A percentile compares a stretch with the other conserved stretches of the same genome.
phyloP scores from a whole-genome alignment of 2,888 invertebrate species.

The Cataglyphis cursor region DNA sequence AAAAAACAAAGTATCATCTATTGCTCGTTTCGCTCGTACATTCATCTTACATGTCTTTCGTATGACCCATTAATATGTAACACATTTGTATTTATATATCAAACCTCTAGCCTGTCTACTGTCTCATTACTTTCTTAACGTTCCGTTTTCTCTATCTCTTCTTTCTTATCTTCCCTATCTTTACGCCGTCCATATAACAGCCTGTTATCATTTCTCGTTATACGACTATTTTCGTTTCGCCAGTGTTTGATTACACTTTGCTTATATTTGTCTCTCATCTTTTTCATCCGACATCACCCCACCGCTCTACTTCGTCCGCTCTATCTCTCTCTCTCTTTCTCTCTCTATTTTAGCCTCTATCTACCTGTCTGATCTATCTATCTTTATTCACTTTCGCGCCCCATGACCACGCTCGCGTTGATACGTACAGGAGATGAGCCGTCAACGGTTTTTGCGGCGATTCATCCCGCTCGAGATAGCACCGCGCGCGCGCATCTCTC shows the following conservation, averaged over 20 bases:
- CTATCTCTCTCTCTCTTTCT: constrained; percentile 26
- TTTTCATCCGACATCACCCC: constrained; percentile 28
- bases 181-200: constrained; percentile 47
- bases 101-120: constrained; percentile 67
- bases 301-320: constrained; percentile 28
- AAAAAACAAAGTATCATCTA: constrained; percentile 79
- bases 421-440: constrained; percentile 48
- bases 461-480: constrained; percentile 34
- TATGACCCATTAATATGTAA: constrained; percentile 75
- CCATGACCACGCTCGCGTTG: constrained; percentile 59
- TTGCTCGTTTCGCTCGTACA: constrained; percentile 83
- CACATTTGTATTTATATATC: constrained; percentile 62
- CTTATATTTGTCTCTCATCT: constrained; percentile 70
- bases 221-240: constrained; percentile 65
- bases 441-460: constrained; percentile 38
- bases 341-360: constrained; percentile 58
- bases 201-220: constrained; percentile 66
- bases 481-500: constrained; percentile 23
- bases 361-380: constrained; percentile 60
- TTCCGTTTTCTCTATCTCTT: constrained; percentile 41
- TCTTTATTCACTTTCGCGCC: constrained; percentile 61
- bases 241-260: constrained; percentile 72
- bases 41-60: constrained; percentile 83
- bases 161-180: constrained; percentile 21
- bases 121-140: constrained; percentile 39